Conservation (phyloP, 1,140 invertebrate species). For the Ooceraea biroi region DNA sequence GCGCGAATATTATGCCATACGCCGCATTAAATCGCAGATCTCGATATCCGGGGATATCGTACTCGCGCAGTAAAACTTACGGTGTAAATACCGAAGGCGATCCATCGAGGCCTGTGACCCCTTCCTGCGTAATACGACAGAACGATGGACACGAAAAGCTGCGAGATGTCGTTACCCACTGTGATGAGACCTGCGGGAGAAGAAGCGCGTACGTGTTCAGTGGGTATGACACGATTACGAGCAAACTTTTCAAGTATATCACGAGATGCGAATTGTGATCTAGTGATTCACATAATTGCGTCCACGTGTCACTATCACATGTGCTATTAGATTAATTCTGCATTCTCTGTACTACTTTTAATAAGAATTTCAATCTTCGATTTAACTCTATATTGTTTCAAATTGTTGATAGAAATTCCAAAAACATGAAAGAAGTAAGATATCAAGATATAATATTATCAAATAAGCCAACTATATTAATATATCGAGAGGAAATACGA, state of each 20-base stretch:
- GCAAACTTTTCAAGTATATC: no score
- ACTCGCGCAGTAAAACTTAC: conserved; percentile 78
- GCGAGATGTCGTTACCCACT: conserved; percentile 90
- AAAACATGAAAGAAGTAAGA: no score
- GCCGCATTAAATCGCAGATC: not conserved
- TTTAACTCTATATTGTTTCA: not conserved
- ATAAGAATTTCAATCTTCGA: not conserved
- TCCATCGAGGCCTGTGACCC: conserved; percentile 91
- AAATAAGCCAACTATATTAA: no score
- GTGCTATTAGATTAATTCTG: not conserved
- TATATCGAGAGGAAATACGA: no score
- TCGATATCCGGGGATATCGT: conserved; percentile 13
- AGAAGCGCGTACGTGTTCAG: conserved; percentile 19
- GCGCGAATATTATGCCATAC: conserved; percentile 28
- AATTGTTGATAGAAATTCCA: no score
- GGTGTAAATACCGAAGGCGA: conserved; percentile 90
- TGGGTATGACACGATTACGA: not conserved
- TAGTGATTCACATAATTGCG: conserved; percentile 7
- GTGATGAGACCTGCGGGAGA: conserved; percentile 88
- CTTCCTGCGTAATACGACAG: conserved; percentile 90
- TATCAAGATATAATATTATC: no score
- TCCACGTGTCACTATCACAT: not conserved
- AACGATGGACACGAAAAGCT: conserved; percentile 87
- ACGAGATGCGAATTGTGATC: conserved; percentile 21
- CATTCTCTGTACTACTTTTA: not conserved